Percentiles rank a stretch among this genome's conserved stretches.
Conservation (phyloP, 2,888 invertebrate species). For the Cosmopolites sordidus region DNA sequence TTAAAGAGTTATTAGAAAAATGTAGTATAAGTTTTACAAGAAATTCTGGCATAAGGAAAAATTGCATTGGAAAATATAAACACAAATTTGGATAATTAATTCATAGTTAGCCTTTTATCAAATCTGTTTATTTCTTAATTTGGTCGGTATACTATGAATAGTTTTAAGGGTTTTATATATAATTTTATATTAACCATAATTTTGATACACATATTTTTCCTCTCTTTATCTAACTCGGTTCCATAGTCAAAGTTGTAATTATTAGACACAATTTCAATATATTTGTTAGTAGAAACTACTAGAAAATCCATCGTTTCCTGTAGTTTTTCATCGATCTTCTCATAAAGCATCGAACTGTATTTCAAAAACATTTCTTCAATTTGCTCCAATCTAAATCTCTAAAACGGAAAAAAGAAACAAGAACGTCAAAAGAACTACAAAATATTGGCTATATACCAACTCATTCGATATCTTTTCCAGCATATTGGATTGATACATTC, state of each 20-base stretch:
- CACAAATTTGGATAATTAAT: too few species aligned
- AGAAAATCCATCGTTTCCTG: constrained; percentile 40
- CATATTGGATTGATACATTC: constrained; percentile 66
- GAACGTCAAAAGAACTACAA: not conserved
- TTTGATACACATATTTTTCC: constrained; percentile 33
- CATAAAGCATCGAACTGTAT: constrained; percentile 30
- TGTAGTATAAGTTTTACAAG: too few species aligned
- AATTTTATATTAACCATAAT: constrained; percentile 37
- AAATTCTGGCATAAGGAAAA: too few species aligned
- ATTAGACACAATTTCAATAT: constrained; percentile 43
- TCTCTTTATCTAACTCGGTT: constrained; percentile 39
- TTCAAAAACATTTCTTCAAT: constrained; percentile 44
- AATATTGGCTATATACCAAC: constrained; percentile 51
- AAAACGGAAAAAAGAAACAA: constrained; percentile 12
- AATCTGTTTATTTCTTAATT: too few species aligned
- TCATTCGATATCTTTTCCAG: constrained; percentile 56
- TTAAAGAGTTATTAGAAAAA: too few species aligned
- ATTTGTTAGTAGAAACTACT: constrained; percentile 41
- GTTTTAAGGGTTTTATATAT: too few species aligned
- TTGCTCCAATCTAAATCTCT: constrained; percentile 44
- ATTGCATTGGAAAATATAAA: too few species aligned
- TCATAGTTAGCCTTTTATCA: too few species aligned
- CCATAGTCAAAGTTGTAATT: constrained; percentile 30
- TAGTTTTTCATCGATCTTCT: constrained; percentile 38
- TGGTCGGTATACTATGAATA: too few species aligned